Evolutionary conservation across 2,888 invertebrate genomes (phyloP).

Genomic region (Caenorhabditis sinica): DNA sequence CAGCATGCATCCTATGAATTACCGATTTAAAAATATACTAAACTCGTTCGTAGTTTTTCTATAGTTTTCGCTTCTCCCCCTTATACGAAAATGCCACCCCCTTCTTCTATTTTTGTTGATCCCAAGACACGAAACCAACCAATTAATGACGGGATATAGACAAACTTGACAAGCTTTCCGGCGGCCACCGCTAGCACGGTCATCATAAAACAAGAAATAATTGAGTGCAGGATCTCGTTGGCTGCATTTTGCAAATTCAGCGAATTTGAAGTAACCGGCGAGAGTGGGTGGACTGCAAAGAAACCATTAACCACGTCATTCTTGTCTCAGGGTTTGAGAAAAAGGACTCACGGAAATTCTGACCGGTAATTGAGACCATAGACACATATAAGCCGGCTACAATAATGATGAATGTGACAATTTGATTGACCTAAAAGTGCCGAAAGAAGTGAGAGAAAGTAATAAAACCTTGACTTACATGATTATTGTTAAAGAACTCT

Average conservation of each 20-base stretch:
- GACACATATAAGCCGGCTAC: conserved; percentile 59
- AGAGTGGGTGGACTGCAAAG: conserved; percentile 59
- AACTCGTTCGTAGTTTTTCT: conserved; percentile 6
- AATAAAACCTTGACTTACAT: conserved; percentile 45
- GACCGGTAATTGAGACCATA: conserved; percentile 59
- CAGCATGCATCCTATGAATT: conserved; percentile 63
- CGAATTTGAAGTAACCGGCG: conserved; percentile 54
- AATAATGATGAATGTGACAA: conserved; percentile 65
- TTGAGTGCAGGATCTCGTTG: conserved; percentile 65
- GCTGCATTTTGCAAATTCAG: conserved; percentile 61
- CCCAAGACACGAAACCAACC: conserved; percentile 37
- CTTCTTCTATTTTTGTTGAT: conserved; percentile 21
- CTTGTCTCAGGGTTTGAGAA: neutral
- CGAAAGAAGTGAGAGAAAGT: neutral
- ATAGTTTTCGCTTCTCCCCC: neutral
- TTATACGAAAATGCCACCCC: conserved; percentile 16
- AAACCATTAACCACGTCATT: neutral
- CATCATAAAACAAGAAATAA: conserved; percentile 66
- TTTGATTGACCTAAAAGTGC: conserved; percentile 64
- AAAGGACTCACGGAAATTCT: conserved; percentile 13
- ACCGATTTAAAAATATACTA: conserved; percentile 24
- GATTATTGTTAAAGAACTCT: conserved; percentile 65
- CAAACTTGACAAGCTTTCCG: conserved; percentile 60
- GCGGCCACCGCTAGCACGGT: conserved; percentile 51
- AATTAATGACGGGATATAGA: conserved; percentile 64